Evolutionary conservation across 1,140 invertebrate genomes (phyloP).

Genomic region (Idris sp.): DNA sequence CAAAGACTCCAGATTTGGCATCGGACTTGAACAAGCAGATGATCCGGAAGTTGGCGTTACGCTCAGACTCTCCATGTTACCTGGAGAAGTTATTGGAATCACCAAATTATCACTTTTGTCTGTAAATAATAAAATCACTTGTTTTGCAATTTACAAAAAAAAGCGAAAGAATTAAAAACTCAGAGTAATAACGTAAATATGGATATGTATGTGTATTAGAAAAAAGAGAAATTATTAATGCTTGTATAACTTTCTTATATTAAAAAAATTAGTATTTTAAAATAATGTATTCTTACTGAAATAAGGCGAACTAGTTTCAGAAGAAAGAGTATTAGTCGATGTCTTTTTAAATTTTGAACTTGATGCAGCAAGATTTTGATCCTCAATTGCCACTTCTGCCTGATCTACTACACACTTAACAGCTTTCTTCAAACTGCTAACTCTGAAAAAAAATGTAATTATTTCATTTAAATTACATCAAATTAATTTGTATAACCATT

Average conservation of each 20-base stretch:
- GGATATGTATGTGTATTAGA: no score
- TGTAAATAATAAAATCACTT: slow-evolving; percentile 22
- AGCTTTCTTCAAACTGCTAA: slow-evolving; percentile 92
- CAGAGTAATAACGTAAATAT: no score
- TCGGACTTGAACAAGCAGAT: slow-evolving; percentile 81
- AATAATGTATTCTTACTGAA: slow-evolving; percentile 24
- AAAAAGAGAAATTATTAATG: no score
- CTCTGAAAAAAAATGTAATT: slow-evolving; percentile 74
- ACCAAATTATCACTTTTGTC: slow-evolving; percentile 65
- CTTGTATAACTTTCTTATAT: no score
- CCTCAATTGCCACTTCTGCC: slow-evolving; percentile 83
- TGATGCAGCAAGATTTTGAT: slow-evolving; percentile 74
- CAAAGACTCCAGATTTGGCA: slow-evolving; percentile 81
- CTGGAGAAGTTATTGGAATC: slow-evolving; percentile 62
- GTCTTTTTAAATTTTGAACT: slow-evolving; percentile 66
- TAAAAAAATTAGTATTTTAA: no score
- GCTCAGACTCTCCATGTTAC: slow-evolving; percentile 64
- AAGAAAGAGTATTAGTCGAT: slow-evolving; percentile 64
- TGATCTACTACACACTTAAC: slow-evolving; percentile 90
- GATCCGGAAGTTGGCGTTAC: slow-evolving; percentile 72
- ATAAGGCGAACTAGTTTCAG: slow-evolving; percentile 44
- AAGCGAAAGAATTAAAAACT: no score
- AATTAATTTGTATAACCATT: no score
- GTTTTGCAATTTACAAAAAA: no score
- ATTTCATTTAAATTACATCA: no score